These are phyloP conservation scores for Enteromius paludinosus DNA, from an alignment of 2,797 vertebrate species.

Conservation along the genomic window DNA sequence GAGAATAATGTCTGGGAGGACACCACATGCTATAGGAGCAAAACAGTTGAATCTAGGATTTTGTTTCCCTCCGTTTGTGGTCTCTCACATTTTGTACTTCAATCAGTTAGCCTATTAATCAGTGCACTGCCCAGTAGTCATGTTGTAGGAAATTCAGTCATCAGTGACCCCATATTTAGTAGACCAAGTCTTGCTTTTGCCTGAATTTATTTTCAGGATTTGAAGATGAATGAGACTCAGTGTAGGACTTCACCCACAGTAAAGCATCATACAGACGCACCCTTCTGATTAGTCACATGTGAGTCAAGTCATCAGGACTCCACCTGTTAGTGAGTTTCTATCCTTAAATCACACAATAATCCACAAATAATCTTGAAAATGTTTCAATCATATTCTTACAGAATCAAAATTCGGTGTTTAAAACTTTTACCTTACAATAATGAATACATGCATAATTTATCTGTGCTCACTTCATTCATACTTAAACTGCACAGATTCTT, in stretches of 20 bases:
- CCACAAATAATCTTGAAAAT: background rate
- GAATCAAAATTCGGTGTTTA: background rate
- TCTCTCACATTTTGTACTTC: too few species aligned
- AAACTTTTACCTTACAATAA: background rate
- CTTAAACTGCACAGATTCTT: background rate
- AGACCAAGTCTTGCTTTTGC: background rate
- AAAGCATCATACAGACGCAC: background rate
- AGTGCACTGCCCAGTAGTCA: background rate
- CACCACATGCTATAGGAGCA: too few species aligned
- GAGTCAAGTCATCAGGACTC: background rate
- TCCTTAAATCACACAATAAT: background rate
- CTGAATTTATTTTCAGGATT: background rate
- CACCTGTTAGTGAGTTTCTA: constrained; percentile 7
- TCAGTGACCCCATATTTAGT: background rate
- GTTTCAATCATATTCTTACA: background rate
- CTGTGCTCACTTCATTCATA: background rate
- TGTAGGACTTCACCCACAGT: background rate
- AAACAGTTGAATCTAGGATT: too few species aligned
- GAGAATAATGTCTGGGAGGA: too few species aligned
- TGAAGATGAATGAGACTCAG: background rate
- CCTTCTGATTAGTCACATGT: constrained; percentile 17
- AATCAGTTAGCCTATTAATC: background rate
- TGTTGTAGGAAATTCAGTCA: background rate
- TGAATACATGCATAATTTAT: background rate
- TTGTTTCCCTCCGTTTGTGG: too few species aligned